phyloP scores from a whole-genome alignment of 2,113 vertebrate species.

The Manacus vitellinus region DNA sequence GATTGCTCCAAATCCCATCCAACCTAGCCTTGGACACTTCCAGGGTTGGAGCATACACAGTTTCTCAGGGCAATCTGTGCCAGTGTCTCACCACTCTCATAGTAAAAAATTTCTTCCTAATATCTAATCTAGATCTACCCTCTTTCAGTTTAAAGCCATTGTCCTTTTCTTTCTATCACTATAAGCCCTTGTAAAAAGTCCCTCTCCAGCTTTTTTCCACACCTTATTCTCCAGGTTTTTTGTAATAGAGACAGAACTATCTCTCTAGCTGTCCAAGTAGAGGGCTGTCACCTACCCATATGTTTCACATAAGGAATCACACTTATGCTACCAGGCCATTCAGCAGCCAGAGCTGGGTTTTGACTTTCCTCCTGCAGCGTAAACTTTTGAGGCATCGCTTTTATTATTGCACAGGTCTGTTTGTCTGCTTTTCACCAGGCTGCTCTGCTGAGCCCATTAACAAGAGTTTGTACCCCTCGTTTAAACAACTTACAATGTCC shows the following conservation, averaged over 20 bases:
- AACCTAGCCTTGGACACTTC: too few relatives aligned
- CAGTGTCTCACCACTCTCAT: background rate
- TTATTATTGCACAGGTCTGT: background rate
- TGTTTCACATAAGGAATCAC: background rate
- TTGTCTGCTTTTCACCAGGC: background rate
- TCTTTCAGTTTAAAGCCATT: background rate
- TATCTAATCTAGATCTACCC: too few relatives aligned
- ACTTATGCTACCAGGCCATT: fast-evolving
- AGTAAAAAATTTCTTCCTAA: background rate
- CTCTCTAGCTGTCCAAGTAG: background rate
- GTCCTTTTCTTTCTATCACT: background rate
- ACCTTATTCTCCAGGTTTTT: background rate
- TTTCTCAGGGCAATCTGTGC: background rate
- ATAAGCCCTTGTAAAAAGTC: background rate
- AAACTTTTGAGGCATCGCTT: background rate
- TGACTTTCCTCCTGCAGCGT: background rate
- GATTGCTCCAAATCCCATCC: fast-evolving
- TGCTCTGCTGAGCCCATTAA: background rate
- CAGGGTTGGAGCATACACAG: background rate
- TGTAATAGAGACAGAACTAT: background rate
- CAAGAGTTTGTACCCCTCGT: background rate
- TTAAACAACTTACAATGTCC: background rate
- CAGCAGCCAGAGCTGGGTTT: background rate
- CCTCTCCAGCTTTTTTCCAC: background rate
- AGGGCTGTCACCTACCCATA: background rate